Conservation (phyloP, 2,888 invertebrate species). For the Omphaloscelis lunosa region DNA sequence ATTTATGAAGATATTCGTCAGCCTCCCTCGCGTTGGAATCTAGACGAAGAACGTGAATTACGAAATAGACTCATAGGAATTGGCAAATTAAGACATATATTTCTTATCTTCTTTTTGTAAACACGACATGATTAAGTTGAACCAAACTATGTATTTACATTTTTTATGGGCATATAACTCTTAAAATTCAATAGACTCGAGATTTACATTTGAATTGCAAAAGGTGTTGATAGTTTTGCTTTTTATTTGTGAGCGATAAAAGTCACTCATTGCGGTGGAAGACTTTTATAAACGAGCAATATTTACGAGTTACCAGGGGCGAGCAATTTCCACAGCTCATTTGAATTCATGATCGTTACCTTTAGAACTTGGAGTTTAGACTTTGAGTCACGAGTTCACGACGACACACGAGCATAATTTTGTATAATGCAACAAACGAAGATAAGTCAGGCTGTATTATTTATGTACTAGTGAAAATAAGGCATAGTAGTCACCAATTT, state of each 20-base stretch:
- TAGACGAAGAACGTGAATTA: neutral
- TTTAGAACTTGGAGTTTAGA: neutral
- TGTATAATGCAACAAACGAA: too few relatives aligned
- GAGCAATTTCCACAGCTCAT: constrained; percentile 17
- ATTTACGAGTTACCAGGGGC: constrained; percentile 38
- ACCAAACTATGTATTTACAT: neutral
- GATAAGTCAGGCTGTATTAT: too few relatives aligned
- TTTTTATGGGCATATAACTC: neutral
- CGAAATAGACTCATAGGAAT: neutral
- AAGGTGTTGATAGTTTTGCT: constrained; percentile 31
- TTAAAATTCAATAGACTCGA: neutral
- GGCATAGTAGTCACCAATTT: too few relatives aligned
- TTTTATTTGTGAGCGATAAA: constrained; percentile 54
- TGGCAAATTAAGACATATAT: neutral
- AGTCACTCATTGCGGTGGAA: too few relatives aligned
- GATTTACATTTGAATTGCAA: constrained; percentile 33
- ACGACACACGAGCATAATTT: neutral
- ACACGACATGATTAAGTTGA: neutral
- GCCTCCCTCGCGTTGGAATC: too few relatives aligned
- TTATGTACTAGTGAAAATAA: too few relatives aligned
- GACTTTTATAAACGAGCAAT: too few relatives aligned
- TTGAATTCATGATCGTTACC: neutral
- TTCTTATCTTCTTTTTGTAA: neutral
- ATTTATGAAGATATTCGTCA: neutral
- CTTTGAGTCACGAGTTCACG: neutral